Percentiles rank a stretch among this genome's conserved stretches.
Evolutionary conservation across 2,888 invertebrate species (phyloP).

Genomic region (Drosophila merina): DNA sequence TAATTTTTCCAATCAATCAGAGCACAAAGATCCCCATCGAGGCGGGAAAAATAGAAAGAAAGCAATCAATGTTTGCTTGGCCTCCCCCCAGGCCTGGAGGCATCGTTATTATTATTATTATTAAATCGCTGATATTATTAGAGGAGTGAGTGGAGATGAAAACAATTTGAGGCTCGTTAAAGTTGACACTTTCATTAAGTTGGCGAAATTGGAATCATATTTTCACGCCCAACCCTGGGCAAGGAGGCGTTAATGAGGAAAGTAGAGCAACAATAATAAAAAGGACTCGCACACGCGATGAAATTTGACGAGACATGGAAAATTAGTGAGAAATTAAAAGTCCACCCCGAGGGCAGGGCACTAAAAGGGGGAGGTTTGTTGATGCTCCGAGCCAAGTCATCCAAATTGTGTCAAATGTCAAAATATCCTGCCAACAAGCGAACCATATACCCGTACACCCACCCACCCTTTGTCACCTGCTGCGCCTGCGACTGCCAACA

Average conservation of each 20-base stretch:
- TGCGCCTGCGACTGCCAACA: constrained; percentile 53
- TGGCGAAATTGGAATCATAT: constrained; percentile 60
- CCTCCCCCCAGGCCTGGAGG: not conserved
- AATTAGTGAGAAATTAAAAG: constrained; percentile 80
- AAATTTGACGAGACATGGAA: constrained; percentile 74
- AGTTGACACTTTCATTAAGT: constrained; percentile 81
- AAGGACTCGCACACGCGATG: constrained; percentile 29
- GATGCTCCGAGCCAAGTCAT: constrained; percentile 30
- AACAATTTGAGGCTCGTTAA: constrained; percentile 81
- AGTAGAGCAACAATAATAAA: constrained; percentile 7
- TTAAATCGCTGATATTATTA: constrained; percentile 48
- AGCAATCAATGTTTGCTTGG: constrained; percentile 10
- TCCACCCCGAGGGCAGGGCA: constrained; percentile 36
- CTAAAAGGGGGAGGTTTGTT: constrained; percentile 43
- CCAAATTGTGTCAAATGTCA: constrained; percentile 78
- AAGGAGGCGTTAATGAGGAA: constrained; percentile 74
- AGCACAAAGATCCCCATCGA: constrained; percentile 52
- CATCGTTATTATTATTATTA: constrained; percentile 19
- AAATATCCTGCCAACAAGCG: constrained; percentile 53
- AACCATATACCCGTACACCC: constrained; percentile 9
- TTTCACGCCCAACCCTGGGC: constrained; percentile 16
- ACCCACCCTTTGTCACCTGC: constrained; percentile 46
- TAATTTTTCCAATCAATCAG: constrained; percentile 82
- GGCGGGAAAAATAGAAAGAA: constrained; percentile 4
- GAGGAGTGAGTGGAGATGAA: constrained; percentile 69